A percentile compares a stretch with the other conserved stretches of the same genome.
Evolutionary conservation across 2,797 vertebrate species (phyloP).

Genomic region (Sparus aurata): DNA sequence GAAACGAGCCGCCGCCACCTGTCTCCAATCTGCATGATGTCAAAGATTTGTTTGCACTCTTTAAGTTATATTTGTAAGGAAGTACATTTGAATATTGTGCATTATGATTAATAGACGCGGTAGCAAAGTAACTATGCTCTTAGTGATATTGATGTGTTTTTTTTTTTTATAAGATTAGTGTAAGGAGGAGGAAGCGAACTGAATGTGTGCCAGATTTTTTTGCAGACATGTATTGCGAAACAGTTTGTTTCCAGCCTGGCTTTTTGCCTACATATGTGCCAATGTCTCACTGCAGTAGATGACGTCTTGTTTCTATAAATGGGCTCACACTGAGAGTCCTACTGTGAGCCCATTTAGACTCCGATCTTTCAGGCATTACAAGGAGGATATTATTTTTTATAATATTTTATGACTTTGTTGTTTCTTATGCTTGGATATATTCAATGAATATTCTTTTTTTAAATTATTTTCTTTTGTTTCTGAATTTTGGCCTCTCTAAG

Average conservation of each 20-base stretch:
- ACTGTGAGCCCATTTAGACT: constrained; percentile 17
- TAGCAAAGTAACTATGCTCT: constrained; percentile 55
- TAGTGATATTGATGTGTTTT: constrained; percentile 29
- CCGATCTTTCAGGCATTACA: constrained; percentile 18
- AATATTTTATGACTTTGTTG: constrained; percentile 25
- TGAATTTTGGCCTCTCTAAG: constrained; percentile 32
- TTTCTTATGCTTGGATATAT: constrained; percentile 50
- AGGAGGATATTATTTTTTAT: constrained; percentile 32
- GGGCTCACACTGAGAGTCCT: constrained; percentile 19
- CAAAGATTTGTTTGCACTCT: constrained; percentile 55
- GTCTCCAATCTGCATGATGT: constrained; percentile 75
- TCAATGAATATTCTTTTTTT: constrained; percentile 25
- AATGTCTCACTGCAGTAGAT: constrained; percentile 31
- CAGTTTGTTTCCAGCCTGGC: constrained; percentile 36
- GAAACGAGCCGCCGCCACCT: constrained; percentile 26
- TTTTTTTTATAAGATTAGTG: constrained; percentile 25
- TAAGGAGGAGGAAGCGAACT: constrained; percentile 7
- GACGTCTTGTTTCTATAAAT: constrained; percentile 39
- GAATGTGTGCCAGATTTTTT: constrained; percentile 24
- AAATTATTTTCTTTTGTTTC: constrained; percentile 22
- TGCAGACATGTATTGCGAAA: constrained; percentile 30
- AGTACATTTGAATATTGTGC: constrained; percentile 40
- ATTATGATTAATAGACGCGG: constrained; percentile 45
- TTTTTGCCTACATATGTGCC: constrained; percentile 50
- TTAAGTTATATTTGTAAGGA: constrained; percentile 45